Evolutionary conservation across 2,113 vertebrate genomes (phyloP), one percentile per base, ranked within the genome.

Genomic region (Axis porcinus): DNA sequence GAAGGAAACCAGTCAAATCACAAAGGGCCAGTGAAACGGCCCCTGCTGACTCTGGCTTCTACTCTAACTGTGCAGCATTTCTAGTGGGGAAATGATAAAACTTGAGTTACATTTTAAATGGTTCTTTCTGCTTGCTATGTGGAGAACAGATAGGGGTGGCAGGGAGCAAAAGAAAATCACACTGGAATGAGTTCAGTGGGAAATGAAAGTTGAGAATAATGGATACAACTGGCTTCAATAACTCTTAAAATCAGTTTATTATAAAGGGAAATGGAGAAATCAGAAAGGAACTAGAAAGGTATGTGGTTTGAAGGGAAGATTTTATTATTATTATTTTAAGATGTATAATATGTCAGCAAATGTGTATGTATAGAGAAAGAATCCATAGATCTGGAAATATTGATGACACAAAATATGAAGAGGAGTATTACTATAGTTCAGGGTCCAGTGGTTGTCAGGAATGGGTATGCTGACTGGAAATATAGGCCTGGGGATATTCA

Each of bases 401-500:
- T 79, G 25, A 47, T 33, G 16, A 83, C 28, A 50, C 4, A 16
- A 54, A 64, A 40, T 33, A 54, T 58, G 36, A 9, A 33, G 7
- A 70, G 23, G 13, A 30, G 13, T 25, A 55, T 58, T 45, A 40
- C 9, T 54, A 3, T 40, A 43, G 23, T 23, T 45, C 33, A 57
- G 58, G 43, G 10, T 43, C 15, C 19, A 52, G 4, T 40, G 36
- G 17, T 21, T 55, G 28, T 89, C 45, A 84, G 50, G 28, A 28
- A 1, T 0, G 1, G 30, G 57, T 9, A 6, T 2, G 4, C 8
- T 81, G 19, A 36, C 57, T 50, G 2, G 30, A 79, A 83, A 40
- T 19, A 52, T 19, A 50, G 33, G 19, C 19, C 54, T 43, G n/a
- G n/a, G 5, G n/a, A 12, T 17, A 15, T 27, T 21, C 27, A 17